phyloP scores from a whole-genome alignment of 1,140 invertebrate genomes.

The Magallana ariakensis region DNA sequence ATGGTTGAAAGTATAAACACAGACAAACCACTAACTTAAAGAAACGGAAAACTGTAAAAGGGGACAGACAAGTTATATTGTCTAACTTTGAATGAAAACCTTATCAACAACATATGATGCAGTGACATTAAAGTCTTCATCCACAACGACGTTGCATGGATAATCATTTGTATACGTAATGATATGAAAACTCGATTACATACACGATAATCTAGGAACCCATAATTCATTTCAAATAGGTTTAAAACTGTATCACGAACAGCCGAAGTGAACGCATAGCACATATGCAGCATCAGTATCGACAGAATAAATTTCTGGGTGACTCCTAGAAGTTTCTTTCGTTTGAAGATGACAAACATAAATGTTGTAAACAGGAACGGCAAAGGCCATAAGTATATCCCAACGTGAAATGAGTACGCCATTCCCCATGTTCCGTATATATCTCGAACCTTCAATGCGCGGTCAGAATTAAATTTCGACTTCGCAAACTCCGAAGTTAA shows the following conservation, averaged over 20 bases:
- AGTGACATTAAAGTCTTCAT: background rate
- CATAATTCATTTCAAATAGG: background rate
- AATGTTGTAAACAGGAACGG: background rate
- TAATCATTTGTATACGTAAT: background rate
- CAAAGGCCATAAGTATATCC: background rate
- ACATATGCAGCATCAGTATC: background rate
- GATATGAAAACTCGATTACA: background rate
- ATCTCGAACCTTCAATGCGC: no score
- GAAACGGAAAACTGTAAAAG: background rate
- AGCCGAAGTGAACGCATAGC: background rate
- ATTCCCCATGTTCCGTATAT: background rate
- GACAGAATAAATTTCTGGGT: background rate
- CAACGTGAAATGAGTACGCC: background rate
- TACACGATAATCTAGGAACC: background rate
- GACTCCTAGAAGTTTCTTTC: background rate
- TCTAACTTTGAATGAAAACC: conserved; percentile 1
- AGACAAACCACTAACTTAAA: background rate
- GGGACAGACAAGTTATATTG: background rate
- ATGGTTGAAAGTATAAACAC: background rate
- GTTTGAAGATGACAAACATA: background rate
- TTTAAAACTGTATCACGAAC: background rate
- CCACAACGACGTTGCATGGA: background rate
- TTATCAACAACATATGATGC: background rate
- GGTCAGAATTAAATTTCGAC: no score
- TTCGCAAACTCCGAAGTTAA: no score